Evolutionary conservation across 1,140 invertebrate genomes (phyloP).

Genomic region (Cotesia typhae): DNA sequence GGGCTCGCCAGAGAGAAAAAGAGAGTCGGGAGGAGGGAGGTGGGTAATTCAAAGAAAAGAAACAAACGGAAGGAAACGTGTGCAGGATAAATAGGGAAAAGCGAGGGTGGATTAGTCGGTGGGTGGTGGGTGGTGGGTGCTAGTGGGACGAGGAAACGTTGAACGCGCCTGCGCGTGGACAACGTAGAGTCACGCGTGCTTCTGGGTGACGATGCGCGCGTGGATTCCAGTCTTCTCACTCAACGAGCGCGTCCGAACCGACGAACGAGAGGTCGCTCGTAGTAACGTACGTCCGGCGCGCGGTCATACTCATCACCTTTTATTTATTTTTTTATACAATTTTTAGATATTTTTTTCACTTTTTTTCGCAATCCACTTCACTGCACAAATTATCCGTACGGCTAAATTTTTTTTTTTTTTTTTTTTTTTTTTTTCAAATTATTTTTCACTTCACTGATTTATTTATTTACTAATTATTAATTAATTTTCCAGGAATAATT

Average conservation of each 20-base stretch:
- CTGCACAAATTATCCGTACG: neutral
- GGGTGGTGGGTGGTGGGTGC: no score
- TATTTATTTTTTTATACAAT: constrained; percentile 11
- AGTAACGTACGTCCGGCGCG: constrained; percentile 38
- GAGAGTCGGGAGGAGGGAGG: neutral
- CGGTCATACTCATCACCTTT: constrained; percentile 40
- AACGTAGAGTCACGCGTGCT: constrained; percentile 26
- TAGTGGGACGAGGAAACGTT: neutral
- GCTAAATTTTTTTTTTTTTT: no score
- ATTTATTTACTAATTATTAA: no score
- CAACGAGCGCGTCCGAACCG: constrained; percentile 28
- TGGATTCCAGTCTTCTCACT: constrained; percentile 23
- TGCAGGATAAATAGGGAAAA: neutral
- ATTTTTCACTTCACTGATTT: no score
- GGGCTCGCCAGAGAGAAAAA: constrained; percentile 7
- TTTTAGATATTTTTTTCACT: constrained; percentile 13
- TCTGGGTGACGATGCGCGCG: constrained; percentile 3
- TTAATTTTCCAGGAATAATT: no score
- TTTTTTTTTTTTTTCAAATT: no score
- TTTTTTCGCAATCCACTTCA: neutral
- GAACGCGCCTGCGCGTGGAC: neutral
- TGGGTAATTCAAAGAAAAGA: constrained; percentile 3
- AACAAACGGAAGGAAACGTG: neutral
- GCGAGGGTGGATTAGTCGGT: neutral
- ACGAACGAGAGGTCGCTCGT: constrained; percentile 35